These are phyloP conservation scores for Drosophila ambigua DNA, from an alignment of 1,140 invertebrate species.

Conservation along the genomic window DNA sequence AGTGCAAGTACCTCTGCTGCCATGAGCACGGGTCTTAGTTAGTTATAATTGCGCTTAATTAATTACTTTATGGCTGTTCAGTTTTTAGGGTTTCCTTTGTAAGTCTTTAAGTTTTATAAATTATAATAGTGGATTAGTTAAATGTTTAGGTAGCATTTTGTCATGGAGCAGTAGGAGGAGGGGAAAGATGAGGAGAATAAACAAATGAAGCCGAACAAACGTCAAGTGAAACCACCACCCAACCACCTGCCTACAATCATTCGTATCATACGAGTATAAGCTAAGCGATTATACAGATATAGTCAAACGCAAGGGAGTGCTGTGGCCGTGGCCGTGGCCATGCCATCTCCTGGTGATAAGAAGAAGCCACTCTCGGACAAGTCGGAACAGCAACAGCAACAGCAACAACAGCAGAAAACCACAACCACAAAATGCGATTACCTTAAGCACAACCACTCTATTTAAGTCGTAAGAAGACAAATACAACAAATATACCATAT, in stretches of 20 bases:
- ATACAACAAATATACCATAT: slow-evolving; percentile 16
- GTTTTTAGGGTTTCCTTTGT: slow-evolving; percentile 40
- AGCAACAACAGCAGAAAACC: slow-evolving; percentile 15
- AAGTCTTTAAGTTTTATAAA: slow-evolving; percentile 39
- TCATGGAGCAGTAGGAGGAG: slow-evolving; percentile 2
- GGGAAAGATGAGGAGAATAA: neutral
- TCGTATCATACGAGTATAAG: slow-evolving; percentile 68
- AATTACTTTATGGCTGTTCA: slow-evolving; percentile 48
- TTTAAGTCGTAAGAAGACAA: slow-evolving; percentile 46
- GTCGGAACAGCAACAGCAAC: slow-evolving; percentile 17
- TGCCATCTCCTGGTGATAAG: slow-evolving; percentile 20
- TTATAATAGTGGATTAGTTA: slow-evolving; percentile 25
- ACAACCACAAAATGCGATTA: slow-evolving; percentile 16
- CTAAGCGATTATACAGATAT: slow-evolving; percentile 43
- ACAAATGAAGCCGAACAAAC: slow-evolving; percentile 18
- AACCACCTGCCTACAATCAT: slow-evolving; percentile 82
- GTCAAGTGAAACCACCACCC: slow-evolving; percentile 79
- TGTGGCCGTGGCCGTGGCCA: neutral
- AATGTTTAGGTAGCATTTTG: slow-evolving; percentile 62
- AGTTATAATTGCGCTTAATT: slow-evolving; percentile 38
- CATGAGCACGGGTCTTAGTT: slow-evolving; percentile 46
- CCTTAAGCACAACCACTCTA: slow-evolving; percentile 63
- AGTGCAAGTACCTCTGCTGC: slow-evolving; percentile 13
- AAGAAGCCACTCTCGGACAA: slow-evolving; percentile 47
- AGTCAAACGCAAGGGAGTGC: slow-evolving; percentile 24